Base-by-base conservation (phyloP, 2,888 invertebrate species). In the Copidosoma aretas region DNA sequence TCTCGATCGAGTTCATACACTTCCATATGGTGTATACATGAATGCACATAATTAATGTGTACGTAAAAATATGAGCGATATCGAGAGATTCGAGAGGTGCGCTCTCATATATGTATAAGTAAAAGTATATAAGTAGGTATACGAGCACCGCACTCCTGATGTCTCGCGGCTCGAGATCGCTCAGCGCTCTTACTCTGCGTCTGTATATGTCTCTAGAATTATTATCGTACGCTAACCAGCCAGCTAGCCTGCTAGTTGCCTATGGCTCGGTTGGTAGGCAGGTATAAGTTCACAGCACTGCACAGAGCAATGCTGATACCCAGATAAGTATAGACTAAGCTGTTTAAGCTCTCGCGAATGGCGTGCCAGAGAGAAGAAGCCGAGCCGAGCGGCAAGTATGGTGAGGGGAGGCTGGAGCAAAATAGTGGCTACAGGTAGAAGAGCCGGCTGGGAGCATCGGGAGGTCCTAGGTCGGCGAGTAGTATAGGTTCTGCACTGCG, bases 31-130 rank as follows among this genome's bases (percentile, higher is more conserved):
- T 17, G 43, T 46, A 46, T 8, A 8, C 8, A 32, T 32, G 8
- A 32, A 32, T 32, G 32, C 32, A 32, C 8, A 32, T 32, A 32
- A 32, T 32, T 32, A 32, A 32, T 32, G 32, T 8, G 70, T 70
- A 66, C 63, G 66, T 67, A 67, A 70, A 70, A 70, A 70, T 70
- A 67, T 64, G 67, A 64, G 41, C 70, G 67, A 70, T 70, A 70
- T 67, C 70, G 67, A 58, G 43, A 63, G 70, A 62, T 61, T 32
- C 3, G 32, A 8, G 32, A 32, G 32, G 62, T 62, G 52, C 64
- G 32, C 41, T 24, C 19, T 43, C 32, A 3, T 8, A 32, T 32
- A 32, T 3, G 32, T 32, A 32, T n/a, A 32, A 8, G 32, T 32
- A 32, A 3, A 32, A 32, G 32, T 32, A n/a, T 32, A 32, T n/a